Evolutionary conservation across 2,888 invertebrate species (phyloP).

Genomic region (Orchestes rusci): DNA sequence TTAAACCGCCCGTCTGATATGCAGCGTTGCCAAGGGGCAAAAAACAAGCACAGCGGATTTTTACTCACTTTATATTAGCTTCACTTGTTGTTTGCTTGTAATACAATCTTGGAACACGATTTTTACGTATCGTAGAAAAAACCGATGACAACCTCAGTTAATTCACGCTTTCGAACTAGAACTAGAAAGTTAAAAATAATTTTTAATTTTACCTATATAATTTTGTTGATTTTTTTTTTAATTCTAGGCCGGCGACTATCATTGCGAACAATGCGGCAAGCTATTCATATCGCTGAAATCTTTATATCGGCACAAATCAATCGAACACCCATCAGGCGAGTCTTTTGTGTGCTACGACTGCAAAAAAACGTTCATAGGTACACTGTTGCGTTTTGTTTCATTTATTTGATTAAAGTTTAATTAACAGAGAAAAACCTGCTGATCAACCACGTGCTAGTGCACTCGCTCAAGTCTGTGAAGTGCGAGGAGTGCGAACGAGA

Average conservation of each 20-base stretch:
- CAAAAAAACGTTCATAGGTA: constrained; percentile 27
- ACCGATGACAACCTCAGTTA: too few species aligned
- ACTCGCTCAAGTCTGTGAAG: constrained; percentile 55
- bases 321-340: constrained; percentile 59
- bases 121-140: too few species aligned
- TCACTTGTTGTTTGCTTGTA: too few species aligned
- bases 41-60: too few species aligned
- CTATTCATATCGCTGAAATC: constrained; percentile 63
- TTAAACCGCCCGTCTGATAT: too few species aligned
- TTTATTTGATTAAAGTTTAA: too few species aligned
- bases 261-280: constrained; percentile 59
- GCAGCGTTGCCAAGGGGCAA: too few species aligned
- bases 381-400: constrained; percentile 4
- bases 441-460: constrained; percentile 59
- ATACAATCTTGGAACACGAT: too few species aligned
- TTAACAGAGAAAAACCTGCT: constrained; percentile 52
- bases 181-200: too few species aligned
- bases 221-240: constrained; percentile 12
- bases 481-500: constrained; percentile 63
- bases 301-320: constrained; percentile 57
- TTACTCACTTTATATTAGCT: too few species aligned
- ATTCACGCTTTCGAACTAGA: too few species aligned
- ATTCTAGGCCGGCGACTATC: constrained; percentile 47
- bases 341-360: constrained; percentile 61
- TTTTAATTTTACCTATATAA: too few species aligned